Evolutionary conservation across 2,113 vertebrate species (phyloP).

Genomic region (Pseudolaguvia tuberculata): DNA sequence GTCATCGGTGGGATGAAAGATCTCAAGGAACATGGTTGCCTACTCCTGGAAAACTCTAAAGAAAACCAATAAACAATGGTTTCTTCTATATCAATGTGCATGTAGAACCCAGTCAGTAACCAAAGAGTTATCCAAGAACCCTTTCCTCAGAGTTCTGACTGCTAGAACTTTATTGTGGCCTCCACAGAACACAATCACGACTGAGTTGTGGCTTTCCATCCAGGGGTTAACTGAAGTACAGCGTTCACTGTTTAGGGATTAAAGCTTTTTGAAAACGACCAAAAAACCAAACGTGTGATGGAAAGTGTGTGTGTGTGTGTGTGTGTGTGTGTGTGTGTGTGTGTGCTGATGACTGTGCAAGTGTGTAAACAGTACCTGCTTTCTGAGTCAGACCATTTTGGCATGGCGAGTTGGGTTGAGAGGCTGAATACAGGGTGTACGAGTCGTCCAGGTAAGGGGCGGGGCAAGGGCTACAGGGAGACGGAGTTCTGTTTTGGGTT

Average conservation of each 20-base stretch:
- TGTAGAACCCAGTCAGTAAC: not conserved
- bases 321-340: not conserved
- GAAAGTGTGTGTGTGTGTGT: not conserved
- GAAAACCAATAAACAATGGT: not conserved
- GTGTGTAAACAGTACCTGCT: constrained; percentile 42
- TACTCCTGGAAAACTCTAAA: not conserved
- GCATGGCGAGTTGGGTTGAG: constrained; percentile 42
- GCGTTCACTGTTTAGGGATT: no score
- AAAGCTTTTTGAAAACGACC: no score
- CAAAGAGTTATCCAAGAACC: not conserved
- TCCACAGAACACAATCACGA: no score
- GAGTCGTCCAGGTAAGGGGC: constrained; percentile 68
- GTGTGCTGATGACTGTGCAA: not conserved
- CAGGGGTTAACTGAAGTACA: no score
- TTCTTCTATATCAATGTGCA: not conserved
- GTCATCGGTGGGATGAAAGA: no score
- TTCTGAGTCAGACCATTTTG: constrained; percentile 46
- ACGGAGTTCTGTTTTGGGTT: constrained; percentile 65
- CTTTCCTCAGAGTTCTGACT: not conserved
- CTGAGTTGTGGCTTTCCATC: no score
- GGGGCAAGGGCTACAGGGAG: constrained; percentile 44
- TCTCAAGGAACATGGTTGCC: no score
- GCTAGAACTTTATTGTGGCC: no score
- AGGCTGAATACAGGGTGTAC: constrained; percentile 58
- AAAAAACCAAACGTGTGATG: no score